These are phyloP conservation scores for Zootoca vivipara DNA, from an alignment of 2,113 vertebrate species.

Conservation along the genomic window DNA sequence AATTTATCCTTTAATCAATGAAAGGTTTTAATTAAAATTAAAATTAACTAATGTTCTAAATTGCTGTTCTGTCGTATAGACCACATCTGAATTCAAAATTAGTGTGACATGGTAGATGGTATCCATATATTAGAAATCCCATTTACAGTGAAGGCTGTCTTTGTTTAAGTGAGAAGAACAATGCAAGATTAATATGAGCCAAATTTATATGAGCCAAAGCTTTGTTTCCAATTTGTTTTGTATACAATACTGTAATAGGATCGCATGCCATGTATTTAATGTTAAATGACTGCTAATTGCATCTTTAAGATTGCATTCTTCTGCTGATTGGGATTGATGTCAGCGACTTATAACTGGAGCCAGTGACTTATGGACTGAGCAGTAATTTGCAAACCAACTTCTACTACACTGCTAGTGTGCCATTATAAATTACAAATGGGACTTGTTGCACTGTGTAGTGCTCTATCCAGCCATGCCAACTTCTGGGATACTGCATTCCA, in stretches of 20 bases:
- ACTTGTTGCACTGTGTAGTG: not conserved
- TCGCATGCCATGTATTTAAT: not conserved
- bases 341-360: not conserved
- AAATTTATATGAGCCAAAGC: not conserved
- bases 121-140: not conserved
- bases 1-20: conserved; percentile 35
- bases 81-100: conserved; percentile 45
- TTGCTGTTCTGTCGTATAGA: not conserved
- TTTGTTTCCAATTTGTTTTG: not conserved
- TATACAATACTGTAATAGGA: not conserved
- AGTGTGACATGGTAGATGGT: conserved; percentile 9
- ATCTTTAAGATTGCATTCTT: not conserved
- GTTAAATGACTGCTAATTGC: not conserved
- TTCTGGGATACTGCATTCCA: not conserved
- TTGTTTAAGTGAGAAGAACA: not conserved
- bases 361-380: not conserved
- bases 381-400: not conserved
- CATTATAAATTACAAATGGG: not conserved
- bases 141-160: conserved; percentile 8
- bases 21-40: conserved; percentile 55
- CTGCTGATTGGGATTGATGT: not conserved
- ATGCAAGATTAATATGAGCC: conserved; percentile 1
- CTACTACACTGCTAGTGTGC: not conserved
- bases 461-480: not conserved
- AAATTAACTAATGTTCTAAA: conserved; percentile 37